Base-by-base conservation (phyloP, 2,113 vertebrate genomes). In the Equus quagga region DNA sequence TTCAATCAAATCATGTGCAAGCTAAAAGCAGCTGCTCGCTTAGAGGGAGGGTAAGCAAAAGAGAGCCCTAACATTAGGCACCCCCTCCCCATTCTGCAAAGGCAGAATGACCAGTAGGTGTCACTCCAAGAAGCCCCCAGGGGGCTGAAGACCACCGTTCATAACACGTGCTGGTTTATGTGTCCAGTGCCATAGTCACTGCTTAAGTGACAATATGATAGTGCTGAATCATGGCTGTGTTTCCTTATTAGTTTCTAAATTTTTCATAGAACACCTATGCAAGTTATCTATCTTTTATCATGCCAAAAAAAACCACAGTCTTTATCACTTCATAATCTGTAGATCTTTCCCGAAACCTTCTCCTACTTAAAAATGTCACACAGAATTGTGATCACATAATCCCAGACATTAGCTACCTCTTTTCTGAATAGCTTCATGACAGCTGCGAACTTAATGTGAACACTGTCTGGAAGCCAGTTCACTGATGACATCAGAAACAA, bases 11-110 rank as follows among this genome's bases (percentile, higher is more conserved):
- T 90, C 6, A 80, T 13, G 31, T 83, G 18, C 33, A 73, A 78
- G 36, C 51, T 46, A 33, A 58, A 96, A 79, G 14, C 5, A n/a
- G 31, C n/a, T 15, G 2, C 19, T 69, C 36, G 12, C 62, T 15
- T 5, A 64, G 28, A 91, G 54, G 10, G 7, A 58, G 19, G 1
- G 41, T 73, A 15, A 80, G 3, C 4, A 18, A 86, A 65, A 80
- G 0, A 88, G 44, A 51, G 54, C 23, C 6, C 26, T 28, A 81
- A 13, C 1, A 24, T 11, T 2, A 11, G 4, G 26, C 6, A 0
- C 4, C 15, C 44, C 19, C 0, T 67, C 31, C 4, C 26, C 6
- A 17, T 1, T 31, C 23, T 8, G 5, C 14, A 65, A 36, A 82
- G n/a, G 72, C 60, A 41, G 36, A 41, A 41, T 41, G 36, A 41